phyloP scores from a whole-genome alignment of 2,888 invertebrate genomes.

The Cistogaster globosa region DNA sequence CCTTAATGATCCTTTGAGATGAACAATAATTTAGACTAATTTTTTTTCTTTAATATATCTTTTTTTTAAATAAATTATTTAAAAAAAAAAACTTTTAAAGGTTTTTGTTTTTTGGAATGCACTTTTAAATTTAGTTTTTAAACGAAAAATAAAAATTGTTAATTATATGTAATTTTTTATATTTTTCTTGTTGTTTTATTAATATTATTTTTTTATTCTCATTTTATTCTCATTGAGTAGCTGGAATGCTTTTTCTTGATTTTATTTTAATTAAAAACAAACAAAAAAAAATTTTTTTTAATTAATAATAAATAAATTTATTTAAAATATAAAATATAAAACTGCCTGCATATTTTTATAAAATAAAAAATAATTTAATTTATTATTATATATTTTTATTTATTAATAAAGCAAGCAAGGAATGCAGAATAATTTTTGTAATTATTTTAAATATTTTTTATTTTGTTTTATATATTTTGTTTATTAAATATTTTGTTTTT shows the following conservation, averaged over 20 bases:
- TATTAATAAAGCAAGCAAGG: conserved; percentile 68
- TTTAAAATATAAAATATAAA: background rate
- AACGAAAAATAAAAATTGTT: conserved; percentile 1
- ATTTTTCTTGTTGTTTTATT: conserved; percentile 40
- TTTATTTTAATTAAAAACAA: conserved; percentile 27
- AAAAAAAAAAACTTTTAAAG: conserved; percentile 16
- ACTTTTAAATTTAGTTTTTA: conserved; percentile 48
- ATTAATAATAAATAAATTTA: background rate
- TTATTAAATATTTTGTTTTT: conserved; percentile 11
- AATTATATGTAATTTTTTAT: conserved; percentile 33
- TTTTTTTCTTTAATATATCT: conserved; percentile 24
- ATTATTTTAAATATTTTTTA: background rate
- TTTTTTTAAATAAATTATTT: conserved; percentile 48
- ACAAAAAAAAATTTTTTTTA: background rate
- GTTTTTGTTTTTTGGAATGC: conserved; percentile 65
- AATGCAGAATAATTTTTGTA: conserved; percentile 43
- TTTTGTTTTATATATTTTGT: background rate
- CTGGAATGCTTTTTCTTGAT: conserved; percentile 68
- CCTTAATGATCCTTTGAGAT: conserved; percentile 39
- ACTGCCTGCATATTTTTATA: conserved; percentile 42
- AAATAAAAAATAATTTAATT: background rate
- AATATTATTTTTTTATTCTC: conserved; percentile 13
- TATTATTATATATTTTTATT: conserved; percentile 20
- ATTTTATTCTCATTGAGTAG: conserved; percentile 62
- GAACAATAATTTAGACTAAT: conserved; percentile 42